Percentiles rank a stretch among this genome's conserved stretches.
These are phyloP conservation scores for Pseudorhombus dupliciocellatus DNA, from an alignment of 2,113 vertebrate species.

Conservation along the genomic window DNA sequence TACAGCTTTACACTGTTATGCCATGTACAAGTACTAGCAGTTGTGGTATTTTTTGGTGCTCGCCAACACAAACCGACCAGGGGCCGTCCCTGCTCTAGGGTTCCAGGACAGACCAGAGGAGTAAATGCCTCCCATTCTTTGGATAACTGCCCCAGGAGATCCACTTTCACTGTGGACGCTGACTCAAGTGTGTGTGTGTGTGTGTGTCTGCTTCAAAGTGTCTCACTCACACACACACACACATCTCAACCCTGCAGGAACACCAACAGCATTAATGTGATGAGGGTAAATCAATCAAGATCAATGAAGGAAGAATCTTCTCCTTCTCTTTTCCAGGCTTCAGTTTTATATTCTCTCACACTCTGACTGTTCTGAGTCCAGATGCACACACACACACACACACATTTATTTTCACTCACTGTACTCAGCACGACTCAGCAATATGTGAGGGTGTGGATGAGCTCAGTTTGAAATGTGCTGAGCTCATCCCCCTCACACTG, in stretches of 20 bases:
- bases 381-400: too few species aligned
- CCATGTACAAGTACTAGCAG: background rate
- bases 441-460: too few species aligned
- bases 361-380: too few species aligned
- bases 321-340: too few species aligned
- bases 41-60: background rate
- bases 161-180: slow-evolving; percentile 21
- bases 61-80: slow-evolving; percentile 2
- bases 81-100: background rate
- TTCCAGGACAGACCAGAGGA: background rate
- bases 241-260: too few species aligned
- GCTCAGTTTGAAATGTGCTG: too few species aligned
- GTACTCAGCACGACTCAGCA: too few species aligned
- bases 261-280: background rate
- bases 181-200: slow-evolving; percentile 16
- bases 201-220: background rate
- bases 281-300: background rate
- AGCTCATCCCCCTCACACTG: too few species aligned
- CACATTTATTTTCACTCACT: too few species aligned
- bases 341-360: too few species aligned
- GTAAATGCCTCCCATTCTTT: slow-evolving; percentile 11
- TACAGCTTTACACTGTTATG: background rate
- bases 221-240: background rate
- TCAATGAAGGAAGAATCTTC: too few species aligned
- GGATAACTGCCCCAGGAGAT: slow-evolving; percentile 25